Evolutionary conservation across 2,888 invertebrate species (phyloP).

Genomic region (Anoplius nigerrimus): DNA sequence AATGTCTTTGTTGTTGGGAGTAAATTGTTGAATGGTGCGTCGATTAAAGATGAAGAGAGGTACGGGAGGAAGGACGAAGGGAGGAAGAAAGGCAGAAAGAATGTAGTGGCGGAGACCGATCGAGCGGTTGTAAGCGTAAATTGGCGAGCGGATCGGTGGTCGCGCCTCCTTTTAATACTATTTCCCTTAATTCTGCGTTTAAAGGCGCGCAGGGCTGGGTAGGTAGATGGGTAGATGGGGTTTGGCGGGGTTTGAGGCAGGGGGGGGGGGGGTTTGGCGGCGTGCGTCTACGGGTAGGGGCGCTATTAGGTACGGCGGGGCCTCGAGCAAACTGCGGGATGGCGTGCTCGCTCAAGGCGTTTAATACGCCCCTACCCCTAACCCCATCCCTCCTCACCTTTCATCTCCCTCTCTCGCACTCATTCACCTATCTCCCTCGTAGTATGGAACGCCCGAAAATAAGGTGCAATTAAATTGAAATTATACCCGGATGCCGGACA

Average conservation of each 20-base stretch:
- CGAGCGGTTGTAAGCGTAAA: no score
- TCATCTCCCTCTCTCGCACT: conserved; percentile 1
- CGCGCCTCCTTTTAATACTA: conserved; percentile 4
- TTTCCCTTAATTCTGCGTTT: conserved; percentile 14
- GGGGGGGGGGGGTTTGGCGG: background rate
- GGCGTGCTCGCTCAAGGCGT: conserved; percentile 60
- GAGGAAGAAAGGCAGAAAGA: no score
- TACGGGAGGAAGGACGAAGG: no score
- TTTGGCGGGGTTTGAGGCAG: background rate
- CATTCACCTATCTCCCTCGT: background rate
- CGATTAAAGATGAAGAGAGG: no score
- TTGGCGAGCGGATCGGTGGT: background rate
- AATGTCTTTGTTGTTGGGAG: no score
- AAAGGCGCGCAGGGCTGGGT: conserved; percentile 4
- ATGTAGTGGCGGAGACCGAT: no score
- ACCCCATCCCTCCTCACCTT: conserved; percentile 17
- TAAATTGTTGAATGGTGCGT: no score
- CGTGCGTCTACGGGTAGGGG: background rate
- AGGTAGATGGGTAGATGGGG: no score
- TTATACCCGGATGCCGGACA: conserved; percentile 47
- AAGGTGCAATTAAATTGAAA: conserved; percentile 69
- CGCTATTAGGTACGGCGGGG: background rate
- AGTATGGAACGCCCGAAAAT: conserved; percentile 55
- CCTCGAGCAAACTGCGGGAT: conserved; percentile 50
- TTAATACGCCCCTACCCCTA: conserved; percentile 67